Evolutionary conservation across 2,888 invertebrate genomes (phyloP), one percentile per base, ranked within the genome.

Genomic region (Zonitis immaculata): DNA sequence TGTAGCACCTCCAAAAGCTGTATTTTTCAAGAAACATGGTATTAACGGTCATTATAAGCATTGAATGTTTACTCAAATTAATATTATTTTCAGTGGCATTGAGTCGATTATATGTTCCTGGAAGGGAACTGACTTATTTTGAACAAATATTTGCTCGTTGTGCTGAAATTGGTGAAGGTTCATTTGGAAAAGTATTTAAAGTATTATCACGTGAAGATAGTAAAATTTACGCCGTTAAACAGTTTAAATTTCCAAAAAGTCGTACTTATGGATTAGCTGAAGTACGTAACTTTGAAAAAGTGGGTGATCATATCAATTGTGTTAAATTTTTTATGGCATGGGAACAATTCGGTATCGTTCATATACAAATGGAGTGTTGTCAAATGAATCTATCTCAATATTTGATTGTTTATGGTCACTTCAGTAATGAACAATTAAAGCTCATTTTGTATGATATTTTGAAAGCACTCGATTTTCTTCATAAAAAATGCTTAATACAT

Each of bases 161-260:
- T 12, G 73, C 76, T 5, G 80, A 81, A 63, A 78, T 89, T 32
- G 89, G 89, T 1, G 83, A 83, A 68, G 89, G 89, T 2, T 87
- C 87, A 3, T 89, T 88, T 77, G 89, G 88, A 7, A 84, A 85
- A 73, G 88, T 88, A 0, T 88, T 82, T 66, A 82, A 83, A 68
- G 88, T 84, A 1, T 76, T 77, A 51, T 83, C 81, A 56, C 81
- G 79, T 57, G 84, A 86, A 61, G 87, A 88, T 75, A 81, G 82
- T 0, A 74, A 78, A 39, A 72, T 78, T 43, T 90, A 88, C 75
- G 90, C 89, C 1, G 79, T 89, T 0, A 90, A 90, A 72, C 80
- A 83, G 62, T 79, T 83, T 59, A 82, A 84, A 58, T 70, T 79
- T 44, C 84, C 82, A 65, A 75, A 81, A 11, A 82, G 82, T 53